These are phyloP conservation scores for Apomyelois bistriatella DNA, from an alignment of 2,888 invertebrate species.

Conservation along the genomic window DNA sequence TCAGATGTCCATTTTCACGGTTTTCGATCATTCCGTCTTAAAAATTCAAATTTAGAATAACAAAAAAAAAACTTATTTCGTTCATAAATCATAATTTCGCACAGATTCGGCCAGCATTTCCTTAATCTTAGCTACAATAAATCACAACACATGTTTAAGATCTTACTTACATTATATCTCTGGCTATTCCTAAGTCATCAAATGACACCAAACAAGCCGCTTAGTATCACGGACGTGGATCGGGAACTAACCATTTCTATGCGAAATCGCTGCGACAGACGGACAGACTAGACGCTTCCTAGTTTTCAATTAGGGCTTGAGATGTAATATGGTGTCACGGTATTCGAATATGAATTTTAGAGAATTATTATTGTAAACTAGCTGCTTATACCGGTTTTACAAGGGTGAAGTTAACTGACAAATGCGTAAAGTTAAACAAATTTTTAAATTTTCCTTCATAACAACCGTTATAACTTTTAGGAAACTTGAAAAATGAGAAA, in stretches of 20 bases:
- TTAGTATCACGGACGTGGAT: slow-evolving; percentile 37
- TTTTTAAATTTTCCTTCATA: too few relatives aligned
- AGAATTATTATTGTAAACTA: too few relatives aligned
- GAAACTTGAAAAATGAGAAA: too few relatives aligned
- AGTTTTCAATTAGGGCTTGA: slow-evolving; percentile 39
- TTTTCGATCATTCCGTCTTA: too few relatives aligned
- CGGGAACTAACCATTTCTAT: slow-evolving; percentile 25
- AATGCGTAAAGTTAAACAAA: too few relatives aligned
- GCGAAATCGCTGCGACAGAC: slow-evolving; percentile 19
- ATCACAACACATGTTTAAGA: not conserved
- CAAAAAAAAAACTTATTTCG: not conserved
- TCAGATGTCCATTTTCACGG: too few relatives aligned
- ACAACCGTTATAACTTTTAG: too few relatives aligned
- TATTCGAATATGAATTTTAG: not conserved
- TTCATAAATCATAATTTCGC: not conserved
- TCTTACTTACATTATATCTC: not conserved
- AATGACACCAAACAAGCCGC: slow-evolving; percentile 14
- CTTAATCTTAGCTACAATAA: not conserved
- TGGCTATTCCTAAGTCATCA: slow-evolving; percentile 7
- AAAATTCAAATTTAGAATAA: not conserved
- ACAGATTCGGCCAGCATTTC: not conserved
- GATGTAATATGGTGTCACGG: slow-evolving; percentile 19
- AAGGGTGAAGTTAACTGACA: not conserved
- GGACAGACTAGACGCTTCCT: slow-evolving; percentile 34
- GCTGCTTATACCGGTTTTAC: not conserved